phyloP scores from a whole-genome alignment of 92 coral and sea anemone species.

The Heteractis magnifica region DNA sequence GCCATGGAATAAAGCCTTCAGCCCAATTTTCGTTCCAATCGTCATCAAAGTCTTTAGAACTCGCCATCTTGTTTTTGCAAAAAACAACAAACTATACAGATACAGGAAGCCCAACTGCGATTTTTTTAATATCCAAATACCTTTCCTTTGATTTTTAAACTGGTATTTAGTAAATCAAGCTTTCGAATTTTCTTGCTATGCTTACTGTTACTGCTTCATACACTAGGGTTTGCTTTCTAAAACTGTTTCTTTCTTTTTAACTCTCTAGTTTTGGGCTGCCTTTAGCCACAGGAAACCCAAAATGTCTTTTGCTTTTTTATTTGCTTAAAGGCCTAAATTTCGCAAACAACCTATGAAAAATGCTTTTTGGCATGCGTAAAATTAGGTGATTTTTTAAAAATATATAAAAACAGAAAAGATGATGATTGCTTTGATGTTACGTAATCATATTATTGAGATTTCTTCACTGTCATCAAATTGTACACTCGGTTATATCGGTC shows the following conservation, averaged over 20 bases:
- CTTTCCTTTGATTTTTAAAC: background rate
- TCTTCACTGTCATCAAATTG: background rate
- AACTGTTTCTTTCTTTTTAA: background rate
- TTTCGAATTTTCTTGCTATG: too few relatives aligned
- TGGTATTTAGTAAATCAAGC: too few relatives aligned
- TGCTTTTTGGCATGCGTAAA: too few relatives aligned
- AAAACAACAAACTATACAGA: background rate
- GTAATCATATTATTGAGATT: background rate
- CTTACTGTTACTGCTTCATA: too few relatives aligned
- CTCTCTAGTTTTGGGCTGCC: background rate
- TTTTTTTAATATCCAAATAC: background rate
- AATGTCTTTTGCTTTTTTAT: too few relatives aligned
- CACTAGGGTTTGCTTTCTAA: background rate
- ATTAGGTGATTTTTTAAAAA: too few relatives aligned
- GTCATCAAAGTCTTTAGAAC: conserved; percentile 10
- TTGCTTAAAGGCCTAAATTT: too few relatives aligned
- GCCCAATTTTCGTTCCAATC: conserved; percentile 48
- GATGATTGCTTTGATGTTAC: too few relatives aligned
- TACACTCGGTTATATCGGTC: background rate
- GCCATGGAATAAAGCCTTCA: conserved; percentile 42
- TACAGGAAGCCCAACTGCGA: background rate
- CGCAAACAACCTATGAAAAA: too few relatives aligned
- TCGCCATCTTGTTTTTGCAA: background rate
- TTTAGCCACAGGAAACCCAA: background rate
- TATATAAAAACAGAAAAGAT: too few relatives aligned